These are phyloP conservation scores for Tragulus kanchil DNA, from an alignment of 2,113 vertebrate genomes.

Conservation along the genomic window DNA sequence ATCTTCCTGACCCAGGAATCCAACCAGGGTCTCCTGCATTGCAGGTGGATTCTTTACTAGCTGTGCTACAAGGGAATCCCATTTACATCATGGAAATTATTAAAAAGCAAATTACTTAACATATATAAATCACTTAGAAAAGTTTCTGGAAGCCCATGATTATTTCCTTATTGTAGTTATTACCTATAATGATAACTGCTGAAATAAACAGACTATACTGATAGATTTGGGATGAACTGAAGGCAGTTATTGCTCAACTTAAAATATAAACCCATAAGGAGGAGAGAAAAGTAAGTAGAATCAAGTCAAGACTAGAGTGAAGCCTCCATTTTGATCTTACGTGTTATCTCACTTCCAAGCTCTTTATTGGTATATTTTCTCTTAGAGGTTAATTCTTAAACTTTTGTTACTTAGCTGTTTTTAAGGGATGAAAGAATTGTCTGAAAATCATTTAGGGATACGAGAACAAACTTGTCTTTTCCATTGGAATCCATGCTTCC, in stretches of 20 bases:
- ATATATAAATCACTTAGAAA: not conserved
- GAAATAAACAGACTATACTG: conserved; percentile 24
- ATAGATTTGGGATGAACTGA: not conserved
- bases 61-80: too few species aligned
- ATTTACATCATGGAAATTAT: not conserved
- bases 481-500: not conserved
- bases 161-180: not conserved
- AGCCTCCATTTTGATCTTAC: not conserved
- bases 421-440: not conserved
- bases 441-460: not conserved
- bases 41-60: too few species aligned
- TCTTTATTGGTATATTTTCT: not conserved
- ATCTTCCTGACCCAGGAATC: too few species aligned
- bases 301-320: not conserved
- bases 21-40: too few species aligned
- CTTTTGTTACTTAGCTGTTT: not conserved
- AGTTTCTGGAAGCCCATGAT: not conserved
- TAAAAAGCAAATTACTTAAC: not conserved
- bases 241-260: not conserved
- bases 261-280: not conserved
- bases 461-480: not conserved
- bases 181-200: not conserved
- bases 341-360: not conserved
- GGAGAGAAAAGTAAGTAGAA: not conserved
- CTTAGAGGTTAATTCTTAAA: not conserved